Conservation (phyloP, 2,113 vertebrate species). For the Tachuris rubrigastra region DNA sequence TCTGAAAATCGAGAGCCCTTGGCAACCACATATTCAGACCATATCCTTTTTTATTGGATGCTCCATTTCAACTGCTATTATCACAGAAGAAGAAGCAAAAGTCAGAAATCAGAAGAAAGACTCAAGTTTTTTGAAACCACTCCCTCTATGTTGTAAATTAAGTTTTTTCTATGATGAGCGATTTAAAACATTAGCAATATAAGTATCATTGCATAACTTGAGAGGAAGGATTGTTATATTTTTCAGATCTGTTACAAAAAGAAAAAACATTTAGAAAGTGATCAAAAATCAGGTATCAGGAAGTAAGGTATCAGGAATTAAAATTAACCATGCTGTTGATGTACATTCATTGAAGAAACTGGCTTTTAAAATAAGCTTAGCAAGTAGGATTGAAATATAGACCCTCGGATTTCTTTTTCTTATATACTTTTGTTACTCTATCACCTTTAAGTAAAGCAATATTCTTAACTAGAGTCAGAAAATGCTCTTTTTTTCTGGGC, state of each 20-base stretch:
- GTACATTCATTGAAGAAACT: neutral
- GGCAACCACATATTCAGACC: neutral
- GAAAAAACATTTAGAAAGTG: neutral
- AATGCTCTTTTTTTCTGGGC: neutral
- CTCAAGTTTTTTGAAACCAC: constrained; percentile 11
- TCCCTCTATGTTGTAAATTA: neutral
- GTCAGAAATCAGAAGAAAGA: neutral
- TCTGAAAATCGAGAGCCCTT: neutral
- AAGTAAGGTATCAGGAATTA: neutral
- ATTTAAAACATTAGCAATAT: neutral
- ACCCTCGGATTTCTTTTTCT: neutral
- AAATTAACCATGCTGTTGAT: neutral
- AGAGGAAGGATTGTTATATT: neutral
- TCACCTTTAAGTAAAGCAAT: neutral
- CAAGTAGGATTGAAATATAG: neutral
- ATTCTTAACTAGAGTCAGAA: neutral
- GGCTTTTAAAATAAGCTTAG: neutral
- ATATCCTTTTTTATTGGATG: neutral
- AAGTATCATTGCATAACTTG: neutral
- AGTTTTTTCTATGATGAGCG: neutral
- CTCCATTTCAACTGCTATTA: neutral
- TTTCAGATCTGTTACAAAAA: neutral
- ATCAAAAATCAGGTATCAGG: neutral
- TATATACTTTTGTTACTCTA: neutral
- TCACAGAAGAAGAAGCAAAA: neutral